Percentiles rank a stretch among this genome's conserved stretches.
These are phyloP conservation scores for Lasiurus borealis DNA, from an alignment of 2,113 vertebrate species.

Conservation along the genomic window DNA sequence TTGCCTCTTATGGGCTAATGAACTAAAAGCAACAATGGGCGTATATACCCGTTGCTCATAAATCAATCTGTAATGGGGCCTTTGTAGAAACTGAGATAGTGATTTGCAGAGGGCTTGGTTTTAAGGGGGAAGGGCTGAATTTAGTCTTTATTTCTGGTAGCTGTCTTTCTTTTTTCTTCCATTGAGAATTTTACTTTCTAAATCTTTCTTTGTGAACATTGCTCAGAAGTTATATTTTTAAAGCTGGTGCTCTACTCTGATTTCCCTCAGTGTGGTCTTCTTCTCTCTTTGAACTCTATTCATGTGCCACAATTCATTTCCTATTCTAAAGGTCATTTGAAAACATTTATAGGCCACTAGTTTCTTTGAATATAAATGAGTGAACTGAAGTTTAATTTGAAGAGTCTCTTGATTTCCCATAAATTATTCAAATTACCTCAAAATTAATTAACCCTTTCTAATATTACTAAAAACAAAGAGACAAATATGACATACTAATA, in stretches of 20 bases:
- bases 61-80: background rate
- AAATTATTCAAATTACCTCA: background rate
- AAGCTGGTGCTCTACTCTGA: background rate
- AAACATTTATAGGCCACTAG: background rate
- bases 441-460: background rate
- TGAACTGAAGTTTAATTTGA: conserved; percentile 36
- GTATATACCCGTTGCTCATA: background rate
- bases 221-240: background rate
- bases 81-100: background rate
- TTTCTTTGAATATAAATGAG: background rate
- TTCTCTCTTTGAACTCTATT: conserved; percentile 12
- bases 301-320: background rate
- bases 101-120: background rate
- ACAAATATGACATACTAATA: background rate
- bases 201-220: conserved; percentile 34
- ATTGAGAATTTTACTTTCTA: background rate
- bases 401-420: background rate
- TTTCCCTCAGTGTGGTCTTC: background rate
- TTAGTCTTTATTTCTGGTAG: background rate
- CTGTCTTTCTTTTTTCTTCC: background rate
- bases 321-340: background rate
- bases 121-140: background rate
- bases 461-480: conserved; percentile 15
- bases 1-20: background rate
- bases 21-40: background rate